Conservation (phyloP, 2,113 vertebrate species). For the Triplophysa siluroides region DNA sequence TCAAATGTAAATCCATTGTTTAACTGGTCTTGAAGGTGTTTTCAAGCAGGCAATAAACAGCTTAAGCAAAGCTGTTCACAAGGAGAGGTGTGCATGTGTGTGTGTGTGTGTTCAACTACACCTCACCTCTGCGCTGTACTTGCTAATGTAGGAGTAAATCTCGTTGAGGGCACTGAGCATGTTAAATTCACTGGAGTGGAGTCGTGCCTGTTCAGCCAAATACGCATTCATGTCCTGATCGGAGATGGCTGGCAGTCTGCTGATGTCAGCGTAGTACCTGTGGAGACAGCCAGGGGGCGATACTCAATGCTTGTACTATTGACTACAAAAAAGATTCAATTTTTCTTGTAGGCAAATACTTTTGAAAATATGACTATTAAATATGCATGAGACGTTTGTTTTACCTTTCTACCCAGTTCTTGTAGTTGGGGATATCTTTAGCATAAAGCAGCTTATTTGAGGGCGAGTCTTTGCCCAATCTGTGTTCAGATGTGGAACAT, state of each 20-base stretch:
- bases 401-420: conserved; percentile 99
- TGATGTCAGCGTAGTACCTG: conserved; percentile 98
- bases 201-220: conserved; percentile 94
- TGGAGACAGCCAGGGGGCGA: conserved; percentile 44
- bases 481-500: conserved; percentile 96
- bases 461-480: conserved; percentile 96
- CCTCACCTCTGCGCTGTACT: conserved; percentile 95
- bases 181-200: conserved; percentile 93
- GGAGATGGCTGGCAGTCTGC: conserved; percentile 93
- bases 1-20: too few species aligned
- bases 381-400: conserved; percentile 27
- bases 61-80: too few species aligned
- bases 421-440: conserved; percentile 99
- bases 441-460: conserved; percentile 98
- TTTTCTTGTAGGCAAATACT: too few species aligned
- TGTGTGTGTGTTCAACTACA: not conserved
- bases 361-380: not conserved
- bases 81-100: not conserved
- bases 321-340: too few species aligned
- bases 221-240: conserved; percentile 99
- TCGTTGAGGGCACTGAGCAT: conserved; percentile 96
- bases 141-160: conserved; percentile 98
- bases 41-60: too few species aligned
- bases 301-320: not conserved
- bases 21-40: too few species aligned